Base-by-base conservation (phyloP, 2,113 vertebrate species). In the Spermophilus dauricus region DNA sequence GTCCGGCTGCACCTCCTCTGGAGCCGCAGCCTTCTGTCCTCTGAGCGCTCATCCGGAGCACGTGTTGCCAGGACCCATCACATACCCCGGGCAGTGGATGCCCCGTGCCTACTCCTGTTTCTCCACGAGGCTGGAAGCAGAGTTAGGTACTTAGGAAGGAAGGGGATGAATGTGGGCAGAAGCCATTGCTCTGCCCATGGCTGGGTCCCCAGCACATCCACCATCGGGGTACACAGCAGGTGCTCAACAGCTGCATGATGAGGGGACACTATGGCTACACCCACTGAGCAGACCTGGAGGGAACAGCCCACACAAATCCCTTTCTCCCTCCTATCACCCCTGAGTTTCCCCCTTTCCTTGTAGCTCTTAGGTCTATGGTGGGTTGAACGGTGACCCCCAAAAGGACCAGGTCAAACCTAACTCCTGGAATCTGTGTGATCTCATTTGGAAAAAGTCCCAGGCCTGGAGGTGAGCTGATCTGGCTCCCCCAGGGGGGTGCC, bases 121-220 rank as follows among this genome's bases (percentile, higher is more conserved):
- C 48, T 51, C 63, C 73, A 1, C 0, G n/a, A 61, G 32, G 92
- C 78, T 14, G 39, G 12, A 7, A 16, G 76, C 58, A 18, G 91
- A 13, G 37, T 1, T 30, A 58, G 58, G 51, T 34, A 3, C 14
- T 11, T 0, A 8, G 63, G 80, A n/a, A 30, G 77, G 37, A 13
- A 56, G 77, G 80, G 61, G 61, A 2, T 10, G 4, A 5, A 34
- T 0, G 8, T 0, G 14, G 12, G 22, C 58, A 53, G 28, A 45
- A 73, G 5, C 67, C 4, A 0, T 26, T 0, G 4, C 56, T 42
- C 2, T 10, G 20, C 18, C 30, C 10, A 3, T 2, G 0, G 30
- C 70, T 5, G 26, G 37, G 24, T 8, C 48, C 77, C 30, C 11
- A n/a, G 26, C 1, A 17, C 10, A 30, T 12, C 32, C 28, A 12